Percentiles rank a stretch among this genome's conserved stretches.
phyloP scores from a whole-genome alignment of 2,797 vertebrate genomes.

The Sardinella longiceps region DNA sequence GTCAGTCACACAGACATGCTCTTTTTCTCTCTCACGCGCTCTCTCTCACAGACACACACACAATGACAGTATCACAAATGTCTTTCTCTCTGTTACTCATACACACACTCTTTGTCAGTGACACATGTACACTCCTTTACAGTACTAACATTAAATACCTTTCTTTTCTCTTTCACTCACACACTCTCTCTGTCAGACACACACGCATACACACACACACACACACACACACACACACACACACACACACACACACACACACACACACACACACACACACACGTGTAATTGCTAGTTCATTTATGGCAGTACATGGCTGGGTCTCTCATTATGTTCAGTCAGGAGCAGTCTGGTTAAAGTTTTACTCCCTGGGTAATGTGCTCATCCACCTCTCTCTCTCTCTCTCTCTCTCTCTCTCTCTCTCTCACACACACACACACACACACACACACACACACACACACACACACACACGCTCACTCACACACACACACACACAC shows the following conservation, averaged over 20 bases:
- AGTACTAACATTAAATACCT: too few relatives aligned
- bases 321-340: constrained; percentile 50
- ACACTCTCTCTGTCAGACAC: not conserved
- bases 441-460: constrained; percentile 13
- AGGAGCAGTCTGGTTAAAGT: constrained; percentile 67
- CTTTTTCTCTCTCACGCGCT: too few relatives aligned
- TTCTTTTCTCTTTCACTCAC: too few relatives aligned
- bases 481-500: constrained; percentile 27
- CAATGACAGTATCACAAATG: too few relatives aligned
- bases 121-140: too few relatives aligned
- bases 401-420: constrained; percentile 34
- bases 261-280: not conserved
- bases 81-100: not conserved
- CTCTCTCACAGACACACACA: too few relatives aligned
- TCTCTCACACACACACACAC: not conserved
- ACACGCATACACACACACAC: not conserved
- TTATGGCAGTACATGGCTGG: constrained; percentile 38
- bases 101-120: too few relatives aligned
- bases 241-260: not conserved
- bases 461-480: not conserved
- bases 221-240: not conserved
- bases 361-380: constrained; percentile 74
- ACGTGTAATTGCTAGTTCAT: constrained; percentile 28
- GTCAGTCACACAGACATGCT: too few relatives aligned
- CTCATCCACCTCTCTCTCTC: constrained; percentile 62